phyloP scores from a whole-genome alignment of 2,113 vertebrate species.

The Hippolais icterina region DNA sequence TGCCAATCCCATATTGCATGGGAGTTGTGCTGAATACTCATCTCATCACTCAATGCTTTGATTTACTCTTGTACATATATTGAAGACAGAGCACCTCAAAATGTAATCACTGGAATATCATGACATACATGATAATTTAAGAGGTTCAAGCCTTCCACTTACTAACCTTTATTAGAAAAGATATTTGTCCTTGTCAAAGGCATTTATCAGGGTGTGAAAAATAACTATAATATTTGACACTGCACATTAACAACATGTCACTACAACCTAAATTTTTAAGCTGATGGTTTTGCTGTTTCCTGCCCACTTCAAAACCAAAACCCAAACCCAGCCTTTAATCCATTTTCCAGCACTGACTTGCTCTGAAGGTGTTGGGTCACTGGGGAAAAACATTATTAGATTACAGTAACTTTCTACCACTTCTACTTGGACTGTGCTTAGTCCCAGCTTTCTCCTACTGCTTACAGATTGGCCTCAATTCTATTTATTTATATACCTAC shows the following conservation, averaged over 20 bases:
- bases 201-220: not conserved
- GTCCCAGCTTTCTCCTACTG: not conserved
- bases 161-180: not conserved
- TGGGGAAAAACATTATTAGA: not conserved
- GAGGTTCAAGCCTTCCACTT: not conserved
- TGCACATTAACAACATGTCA: not conserved
- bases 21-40: not conserved
- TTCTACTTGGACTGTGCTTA: not conserved
- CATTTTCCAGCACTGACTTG: not conserved
- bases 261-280: not conserved
- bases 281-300: not conserved
- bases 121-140: not conserved
- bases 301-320: not conserved
- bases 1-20: not conserved
- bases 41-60: not conserved
- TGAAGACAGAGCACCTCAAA: not conserved
- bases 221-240: not conserved
- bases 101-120: not conserved
- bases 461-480: not conserved
- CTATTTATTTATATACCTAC: not conserved
- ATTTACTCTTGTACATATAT: accelerated
- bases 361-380: not conserved
- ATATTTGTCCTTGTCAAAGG: not conserved
- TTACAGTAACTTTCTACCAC: not conserved
- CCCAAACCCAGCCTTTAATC: not conserved